phyloP scores from a whole-genome alignment of 2,113 vertebrate species.

The Tylochromis polylepis region DNA sequence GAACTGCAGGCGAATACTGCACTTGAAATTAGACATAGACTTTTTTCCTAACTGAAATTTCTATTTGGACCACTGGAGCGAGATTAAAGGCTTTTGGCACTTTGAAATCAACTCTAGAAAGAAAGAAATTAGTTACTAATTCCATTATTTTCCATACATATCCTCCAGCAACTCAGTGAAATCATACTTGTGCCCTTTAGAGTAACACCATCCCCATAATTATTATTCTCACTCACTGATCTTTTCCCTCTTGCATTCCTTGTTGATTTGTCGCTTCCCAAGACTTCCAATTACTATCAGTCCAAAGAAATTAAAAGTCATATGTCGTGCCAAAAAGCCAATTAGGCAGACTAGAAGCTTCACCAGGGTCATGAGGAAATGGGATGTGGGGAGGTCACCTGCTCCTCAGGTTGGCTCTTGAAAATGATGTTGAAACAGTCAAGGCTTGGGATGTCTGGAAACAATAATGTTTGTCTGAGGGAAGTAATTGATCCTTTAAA shows the following conservation, averaged over 20 bases:
- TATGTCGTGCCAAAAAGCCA: constrained; percentile 37
- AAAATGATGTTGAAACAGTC: background rate
- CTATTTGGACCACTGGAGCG: background rate
- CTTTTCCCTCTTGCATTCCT: background rate
- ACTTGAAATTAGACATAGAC: background rate
- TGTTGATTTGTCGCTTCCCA: constrained; percentile 15
- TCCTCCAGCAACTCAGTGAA: background rate
- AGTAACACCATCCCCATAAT: background rate
- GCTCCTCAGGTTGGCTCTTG: background rate
- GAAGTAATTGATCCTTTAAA: background rate
- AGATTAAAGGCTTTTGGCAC: background rate
- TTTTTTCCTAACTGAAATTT: background rate
- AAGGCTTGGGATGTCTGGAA: background rate
- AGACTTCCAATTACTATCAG: constrained; percentile 37
- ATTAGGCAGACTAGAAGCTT: constrained; percentile 34
- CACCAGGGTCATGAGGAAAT: background rate
- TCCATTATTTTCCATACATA: background rate
- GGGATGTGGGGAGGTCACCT: background rate
- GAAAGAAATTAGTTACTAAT: background rate
- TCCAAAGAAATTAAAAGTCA: constrained; percentile 45
- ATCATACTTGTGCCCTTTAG: background rate
- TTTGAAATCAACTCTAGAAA: background rate
- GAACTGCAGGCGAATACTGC: background rate
- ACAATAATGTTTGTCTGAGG: background rate
- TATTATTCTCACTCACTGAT: background rate